These are phyloP conservation scores for Dendropsophus ebraccatus DNA, from an alignment of 2,113 vertebrate genomes.

Conservation along the genomic window DNA sequence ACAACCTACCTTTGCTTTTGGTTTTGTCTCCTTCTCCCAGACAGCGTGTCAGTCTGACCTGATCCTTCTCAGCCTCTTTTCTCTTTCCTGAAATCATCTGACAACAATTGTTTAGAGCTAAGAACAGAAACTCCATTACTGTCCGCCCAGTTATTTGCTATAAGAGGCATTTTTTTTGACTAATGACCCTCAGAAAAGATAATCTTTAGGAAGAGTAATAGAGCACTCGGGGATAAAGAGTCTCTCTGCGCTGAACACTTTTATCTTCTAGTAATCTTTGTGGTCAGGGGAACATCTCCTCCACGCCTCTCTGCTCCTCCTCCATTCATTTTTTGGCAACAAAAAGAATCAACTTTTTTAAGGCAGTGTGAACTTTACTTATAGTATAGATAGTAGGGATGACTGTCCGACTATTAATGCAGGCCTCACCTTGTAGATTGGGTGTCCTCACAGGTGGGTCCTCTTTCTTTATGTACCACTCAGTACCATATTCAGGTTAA, in stretches of 20 bases:
- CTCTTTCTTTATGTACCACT: too few species aligned
- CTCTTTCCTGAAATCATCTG: constrained; percentile 4
- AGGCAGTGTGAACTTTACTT: too few species aligned
- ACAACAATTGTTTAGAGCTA: constrained; percentile 4
- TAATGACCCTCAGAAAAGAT: constrained; percentile 13
- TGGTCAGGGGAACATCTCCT: not conserved
- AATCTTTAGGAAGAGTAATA: constrained; percentile 23
- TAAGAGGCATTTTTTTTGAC: not conserved
- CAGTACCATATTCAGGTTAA: too few species aligned
- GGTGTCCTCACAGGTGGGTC: too few species aligned
- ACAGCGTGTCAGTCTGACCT: constrained; percentile 33
- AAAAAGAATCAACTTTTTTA: too few species aligned
- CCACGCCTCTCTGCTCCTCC: not conserved
- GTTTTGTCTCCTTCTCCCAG: constrained; percentile 21
- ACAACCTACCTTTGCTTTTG: not conserved
- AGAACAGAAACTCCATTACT: not conserved
- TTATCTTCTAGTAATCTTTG: not conserved
- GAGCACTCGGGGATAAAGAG: constrained; percentile 31
- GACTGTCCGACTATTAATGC: too few species aligned
- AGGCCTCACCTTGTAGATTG: too few species aligned
- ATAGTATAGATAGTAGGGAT: too few species aligned
- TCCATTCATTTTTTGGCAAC: not conserved
- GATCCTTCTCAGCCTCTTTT: not conserved
- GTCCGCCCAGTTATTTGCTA: not conserved
- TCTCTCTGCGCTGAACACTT: not conserved